Conservation (phyloP, 2,797 vertebrate genomes). For the Acanthurus tractus region DNA sequence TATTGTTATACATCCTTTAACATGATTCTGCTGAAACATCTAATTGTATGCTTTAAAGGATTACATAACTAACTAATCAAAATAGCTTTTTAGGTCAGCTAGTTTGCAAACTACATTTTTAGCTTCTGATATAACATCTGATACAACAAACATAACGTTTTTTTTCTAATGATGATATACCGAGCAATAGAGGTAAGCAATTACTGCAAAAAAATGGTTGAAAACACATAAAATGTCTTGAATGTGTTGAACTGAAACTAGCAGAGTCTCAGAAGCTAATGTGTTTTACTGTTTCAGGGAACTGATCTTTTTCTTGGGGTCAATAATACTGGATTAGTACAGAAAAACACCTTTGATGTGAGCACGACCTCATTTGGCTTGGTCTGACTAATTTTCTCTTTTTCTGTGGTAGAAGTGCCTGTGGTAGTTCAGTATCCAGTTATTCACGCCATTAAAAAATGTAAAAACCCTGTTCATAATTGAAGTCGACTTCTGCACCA, state of each 20-base stretch:
- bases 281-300: neutral
- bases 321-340: constrained; percentile 9
- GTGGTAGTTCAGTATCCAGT: neutral
- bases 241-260: neutral
- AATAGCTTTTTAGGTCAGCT: neutral
- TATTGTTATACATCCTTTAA: too few species aligned
- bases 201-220: neutral
- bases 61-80: too few species aligned
- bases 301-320: constrained; percentile 11
- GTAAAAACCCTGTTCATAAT: constrained; percentile 15
- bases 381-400: constrained; percentile 30
- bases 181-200: neutral
- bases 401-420: constrained; percentile 8
- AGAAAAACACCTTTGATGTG: constrained; percentile 20
- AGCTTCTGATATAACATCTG: neutral
- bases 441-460: constrained; percentile 13
- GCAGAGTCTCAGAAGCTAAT: neutral
- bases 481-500: neutral
- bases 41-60: too few species aligned
- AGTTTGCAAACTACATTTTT: neutral
- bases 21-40: too few species aligned
- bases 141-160: too few species aligned
- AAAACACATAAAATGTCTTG: neutral
- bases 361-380: constrained; percentile 13
- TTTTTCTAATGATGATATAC: too few species aligned